Percentiles rank a stretch among this genome's conserved stretches.
These are phyloP conservation scores for Himantopus leucocephalus DNA, from an alignment of 2,113 vertebrate genomes.

Conservation along the genomic window DNA sequence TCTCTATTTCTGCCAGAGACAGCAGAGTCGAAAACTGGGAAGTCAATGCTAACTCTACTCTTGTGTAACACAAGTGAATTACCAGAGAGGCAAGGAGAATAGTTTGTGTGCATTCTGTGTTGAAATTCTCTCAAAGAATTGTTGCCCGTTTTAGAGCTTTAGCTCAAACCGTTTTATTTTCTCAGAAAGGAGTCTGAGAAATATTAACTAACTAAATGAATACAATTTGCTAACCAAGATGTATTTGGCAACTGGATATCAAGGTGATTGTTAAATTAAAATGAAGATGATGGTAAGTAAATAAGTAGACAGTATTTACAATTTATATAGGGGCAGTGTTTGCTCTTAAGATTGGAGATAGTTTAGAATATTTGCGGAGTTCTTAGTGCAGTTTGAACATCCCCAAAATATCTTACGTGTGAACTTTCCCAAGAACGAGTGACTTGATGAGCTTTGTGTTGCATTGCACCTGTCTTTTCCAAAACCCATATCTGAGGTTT, in stretches of 20 bases:
- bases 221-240: not conserved
- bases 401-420: accelerated
- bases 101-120: not conserved
- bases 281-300: not conserved
- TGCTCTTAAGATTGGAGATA: not conserved
- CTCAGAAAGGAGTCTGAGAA: not conserved
- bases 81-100: not conserved
- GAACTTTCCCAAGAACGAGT: not conserved
- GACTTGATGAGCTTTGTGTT: not conserved
- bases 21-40: not conserved
- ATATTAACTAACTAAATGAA: not conserved
- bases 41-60: not conserved
- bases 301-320: not conserved
- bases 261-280: not conserved
- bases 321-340: not conserved
- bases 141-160: not conserved
- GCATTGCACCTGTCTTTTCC: not conserved
- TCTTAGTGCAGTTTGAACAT: not conserved
- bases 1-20: not conserved
- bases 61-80: not conserved
- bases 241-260: not conserved
- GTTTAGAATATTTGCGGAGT: not conserved
- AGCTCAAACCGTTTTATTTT: not conserved
- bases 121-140: not conserved
- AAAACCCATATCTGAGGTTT: not conserved